phyloP scores from a whole-genome alignment of 1,140 invertebrate genomes.

The Drosophila arizonae region DNA sequence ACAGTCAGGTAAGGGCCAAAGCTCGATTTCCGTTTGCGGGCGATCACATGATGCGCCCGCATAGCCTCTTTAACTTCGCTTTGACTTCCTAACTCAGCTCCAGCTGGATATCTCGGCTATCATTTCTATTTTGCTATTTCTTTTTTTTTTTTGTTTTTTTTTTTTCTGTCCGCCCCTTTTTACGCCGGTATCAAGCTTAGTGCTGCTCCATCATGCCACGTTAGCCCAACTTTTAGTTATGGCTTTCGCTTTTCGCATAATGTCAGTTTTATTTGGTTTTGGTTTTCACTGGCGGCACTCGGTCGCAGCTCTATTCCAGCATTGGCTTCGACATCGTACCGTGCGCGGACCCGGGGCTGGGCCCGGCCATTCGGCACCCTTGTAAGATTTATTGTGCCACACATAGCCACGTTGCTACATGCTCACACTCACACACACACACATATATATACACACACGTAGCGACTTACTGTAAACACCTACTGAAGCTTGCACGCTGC shows the following conservation, averaged over 20 bases:
- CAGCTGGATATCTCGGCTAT: slow-evolving; percentile 54
- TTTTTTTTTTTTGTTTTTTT: slow-evolving; percentile 62
- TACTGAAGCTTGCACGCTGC: slow-evolving; percentile 24
- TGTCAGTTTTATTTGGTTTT: slow-evolving; percentile 82
- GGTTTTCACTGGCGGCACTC: slow-evolving; percentile 63
- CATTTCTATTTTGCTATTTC: slow-evolving; percentile 79
- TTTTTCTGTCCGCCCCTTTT: slow-evolving; percentile 30
- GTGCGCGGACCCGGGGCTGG: slow-evolving; percentile 14
- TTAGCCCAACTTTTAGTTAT: slow-evolving; percentile 79
- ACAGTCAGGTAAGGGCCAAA: slow-evolving; percentile 70
- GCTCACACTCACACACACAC: slow-evolving; percentile 36
- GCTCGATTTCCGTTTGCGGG: slow-evolving; percentile 70
- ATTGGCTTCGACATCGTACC: slow-evolving; percentile 24
- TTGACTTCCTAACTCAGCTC: neutral
- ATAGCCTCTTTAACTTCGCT: slow-evolving; percentile 2
- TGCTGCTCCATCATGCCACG: slow-evolving; percentile 71
- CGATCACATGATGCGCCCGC: slow-evolving; percentile 10
- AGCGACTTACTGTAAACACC: slow-evolving; percentile 42
- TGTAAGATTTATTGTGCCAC: slow-evolving; percentile 77
- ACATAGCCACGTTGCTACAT: slow-evolving; percentile 34
- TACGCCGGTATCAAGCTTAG: slow-evolving; percentile 65
- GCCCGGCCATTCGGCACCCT: slow-evolving; percentile 69
- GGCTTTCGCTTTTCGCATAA: slow-evolving; percentile 81
- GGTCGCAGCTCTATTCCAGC: neutral
- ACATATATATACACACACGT: slow-evolving; percentile 1